Base-by-base conservation (phyloP, 2,888 invertebrate species). In the Meteorus cinctellus region DNA sequence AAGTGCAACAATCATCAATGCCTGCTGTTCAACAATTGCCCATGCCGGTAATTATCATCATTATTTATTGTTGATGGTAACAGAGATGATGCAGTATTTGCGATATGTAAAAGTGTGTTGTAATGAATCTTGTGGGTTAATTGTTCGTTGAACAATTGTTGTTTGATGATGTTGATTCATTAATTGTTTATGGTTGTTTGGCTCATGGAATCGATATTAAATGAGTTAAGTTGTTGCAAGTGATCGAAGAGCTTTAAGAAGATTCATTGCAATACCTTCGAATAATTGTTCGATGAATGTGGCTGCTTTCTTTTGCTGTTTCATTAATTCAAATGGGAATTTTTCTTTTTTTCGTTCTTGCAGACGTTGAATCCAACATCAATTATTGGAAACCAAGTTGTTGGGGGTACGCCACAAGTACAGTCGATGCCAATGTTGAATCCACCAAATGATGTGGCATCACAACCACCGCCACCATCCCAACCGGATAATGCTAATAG, bases 331-430 rank as follows among this genome's bases (percentile, higher is more conserved):
- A 12, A 41, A 41, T 41, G 41, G 8, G 34, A 5, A 12, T 41
- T 2, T 41, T 12, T 8, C 12, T 41, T 1, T 34, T 34, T 2
- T 41, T 41, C 12, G 41, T 34, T 55, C 67, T 79, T 75, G 4
- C 76, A 88, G 84, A 77, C 86, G 2, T 78, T 88, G 12, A 88
- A 84, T 81, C 84, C 86, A n/a, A 82, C 55, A 19, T 19, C 88
- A 29, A 83, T 89, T 72, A 86, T 89, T 71, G 85, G 88, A 16
- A 88, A 86, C 75, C 88, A 88, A 79, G 82, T 89, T 60, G 86
- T 89, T 12, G 84, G 84, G 16, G 85, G 86, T 19, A 77, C 84
- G 5, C 79, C 84, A 3, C 87, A 85, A 67, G 83, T 88, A 24
- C 89, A 88, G 63, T 76, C 88, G 0, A 79, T 89, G 77, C 85